Base-by-base conservation (phyloP, 1,140 invertebrate genomes). In the Muscidifurax raptorellus region DNA sequence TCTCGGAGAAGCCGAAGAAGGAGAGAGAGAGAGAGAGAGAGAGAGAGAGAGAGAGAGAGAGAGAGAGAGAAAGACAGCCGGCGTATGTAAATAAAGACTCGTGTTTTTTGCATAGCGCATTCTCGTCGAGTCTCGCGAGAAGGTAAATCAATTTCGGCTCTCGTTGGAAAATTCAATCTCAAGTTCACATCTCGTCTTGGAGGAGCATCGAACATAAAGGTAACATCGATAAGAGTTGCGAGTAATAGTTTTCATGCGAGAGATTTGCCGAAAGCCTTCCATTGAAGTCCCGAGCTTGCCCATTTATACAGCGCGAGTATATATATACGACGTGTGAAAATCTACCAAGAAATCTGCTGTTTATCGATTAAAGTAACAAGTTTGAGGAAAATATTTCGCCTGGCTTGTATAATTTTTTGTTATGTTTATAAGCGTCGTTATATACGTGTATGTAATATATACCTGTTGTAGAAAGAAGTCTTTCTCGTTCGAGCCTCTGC, bases 151-250 rank as follows among this genome's bases (percentile, higher is more conserved):
- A 69, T 28, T 69, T 28, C 36, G 67, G 6, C 59, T 79, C n/a
- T 79, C n/a, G 47, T 32, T 69, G 78, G 74, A 83, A 83, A 64
- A 79, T 69, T 69, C 25, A 69, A 69, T 69, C 25, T 72, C 28
- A 9, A 27, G 32, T 67, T 67, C 52, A 59, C 18, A 59, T 59
- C 52, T 59, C 52, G 22, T 22, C 18, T 22, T 59, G 2, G 52
- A 59, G 15, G 18, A 7, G 22, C 47, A 18, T 52, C 47, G 52
- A 59, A 6, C n/a, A 59, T 59, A 59, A 59, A n/a, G 52, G 52
- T n/a, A 59, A 59, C 52, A 59, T n/a, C 2, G 52, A 59, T n/a
- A n/a, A n/a, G 52, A 59, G 52, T 59, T 59, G 2, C n/a, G n/a
- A 22, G 22, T n/a, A n/a, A 59, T 59, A 59, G 52, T 59, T 59